A percentile compares a stretch with the other conserved stretches of the same genome.
phyloP scores from a whole-genome alignment of 2,797 vertebrate species.

The Apogon talboti region DNA sequence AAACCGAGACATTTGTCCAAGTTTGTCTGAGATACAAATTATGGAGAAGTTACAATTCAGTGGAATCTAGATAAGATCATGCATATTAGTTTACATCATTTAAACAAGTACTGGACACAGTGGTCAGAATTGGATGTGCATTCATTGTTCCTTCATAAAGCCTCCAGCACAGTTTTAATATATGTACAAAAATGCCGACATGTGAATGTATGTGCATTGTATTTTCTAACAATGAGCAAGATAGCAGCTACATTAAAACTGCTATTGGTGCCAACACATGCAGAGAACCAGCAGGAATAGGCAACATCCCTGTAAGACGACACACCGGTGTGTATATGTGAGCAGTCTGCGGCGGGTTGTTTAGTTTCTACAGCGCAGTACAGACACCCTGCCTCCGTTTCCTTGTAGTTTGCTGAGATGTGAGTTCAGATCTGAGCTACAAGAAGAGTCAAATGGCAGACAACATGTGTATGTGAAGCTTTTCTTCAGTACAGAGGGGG shows the following conservation, averaged over 20 bases:
- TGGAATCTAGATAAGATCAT: not conserved
- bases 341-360: slow-evolving; percentile 24
- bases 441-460: slow-evolving; percentile 38
- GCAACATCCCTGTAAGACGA: slow-evolving; percentile 31
- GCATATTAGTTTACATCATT: not conserved
- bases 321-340: slow-evolving; percentile 11
- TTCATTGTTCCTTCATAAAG: not conserved
- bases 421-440: slow-evolving; percentile 24
- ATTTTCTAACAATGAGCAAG: slow-evolving; percentile 21
- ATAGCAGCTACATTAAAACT: slow-evolving; percentile 1
- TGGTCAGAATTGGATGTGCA: not conserved
- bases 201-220: not conserved
- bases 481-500: slow-evolving; percentile 12
- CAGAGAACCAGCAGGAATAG: slow-evolving; percentile 23
- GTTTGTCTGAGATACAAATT: not conserved
- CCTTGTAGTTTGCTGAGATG: slow-evolving; percentile 11
- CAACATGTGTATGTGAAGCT: slow-evolving; percentile 16
- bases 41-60: not conserved
- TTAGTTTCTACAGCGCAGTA: slow-evolving; percentile 28
- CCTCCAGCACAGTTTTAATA: not conserved
- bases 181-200: not conserved
- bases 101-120: not conserved
- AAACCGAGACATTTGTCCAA: not conserved
- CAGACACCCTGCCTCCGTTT: slow-evolving; percentile 24
- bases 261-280: slow-evolving; percentile 9